Percentiles rank a stretch among this genome's conserved stretches.
phyloP scores from a whole-genome alignment of 2,888 invertebrate species.

The Lithophane semibrunnea region DNA sequence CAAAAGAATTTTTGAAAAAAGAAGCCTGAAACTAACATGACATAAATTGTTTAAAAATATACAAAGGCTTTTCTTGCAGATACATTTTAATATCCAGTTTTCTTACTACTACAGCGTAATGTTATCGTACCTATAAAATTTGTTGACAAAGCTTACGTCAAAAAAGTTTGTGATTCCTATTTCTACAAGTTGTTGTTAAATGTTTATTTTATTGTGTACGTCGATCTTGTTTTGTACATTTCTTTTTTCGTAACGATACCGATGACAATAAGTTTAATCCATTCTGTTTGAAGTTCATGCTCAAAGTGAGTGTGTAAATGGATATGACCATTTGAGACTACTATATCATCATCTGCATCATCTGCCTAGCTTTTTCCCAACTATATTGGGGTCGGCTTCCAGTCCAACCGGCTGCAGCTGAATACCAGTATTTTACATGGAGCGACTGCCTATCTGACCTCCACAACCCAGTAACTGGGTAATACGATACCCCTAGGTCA shows the following conservation, averaged over 20 bases:
- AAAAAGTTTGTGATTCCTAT: not conserved
- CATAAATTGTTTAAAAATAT: conserved; percentile 18
- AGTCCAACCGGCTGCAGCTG: no score
- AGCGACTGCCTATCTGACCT: no score
- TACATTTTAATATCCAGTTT: not conserved
- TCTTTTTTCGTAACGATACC: not conserved
- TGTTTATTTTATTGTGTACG: not conserved
- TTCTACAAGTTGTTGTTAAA: not conserved
- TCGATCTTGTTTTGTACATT: conserved; percentile 6
- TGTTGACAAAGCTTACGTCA: not conserved
- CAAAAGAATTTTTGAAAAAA: not conserved
- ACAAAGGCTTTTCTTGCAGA: conserved; percentile 3
- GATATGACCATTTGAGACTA: not conserved
- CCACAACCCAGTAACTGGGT: no score
- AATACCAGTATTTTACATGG: no score
- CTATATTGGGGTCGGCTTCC: no score
- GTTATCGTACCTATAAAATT: not conserved
- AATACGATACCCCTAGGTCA: no score
- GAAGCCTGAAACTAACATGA: conserved; percentile 10
- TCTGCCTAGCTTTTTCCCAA: no score
- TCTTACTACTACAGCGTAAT: no score
- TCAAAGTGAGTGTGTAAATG: not conserved
- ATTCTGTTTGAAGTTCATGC: not conserved
- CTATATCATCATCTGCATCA: no score
- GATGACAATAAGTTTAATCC: no score